These are phyloP conservation scores for Cetoscarus ocellatus DNA, from an alignment of 2,797 vertebrate genomes.

Conservation along the genomic window DNA sequence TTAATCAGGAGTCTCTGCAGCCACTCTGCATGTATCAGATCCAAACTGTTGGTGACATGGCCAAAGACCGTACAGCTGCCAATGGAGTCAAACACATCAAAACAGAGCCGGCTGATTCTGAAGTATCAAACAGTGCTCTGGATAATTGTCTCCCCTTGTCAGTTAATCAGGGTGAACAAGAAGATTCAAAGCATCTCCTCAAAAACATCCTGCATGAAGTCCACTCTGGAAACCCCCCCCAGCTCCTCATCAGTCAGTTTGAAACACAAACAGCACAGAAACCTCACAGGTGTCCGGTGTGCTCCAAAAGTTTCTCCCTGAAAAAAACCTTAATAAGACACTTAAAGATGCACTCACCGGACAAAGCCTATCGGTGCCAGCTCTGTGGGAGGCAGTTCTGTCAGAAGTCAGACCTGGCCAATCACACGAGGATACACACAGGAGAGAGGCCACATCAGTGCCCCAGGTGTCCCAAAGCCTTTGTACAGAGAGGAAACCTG, in stretches of 20 bases:
- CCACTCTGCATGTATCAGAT: conserved; percentile 51
- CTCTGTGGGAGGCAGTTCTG: conserved; percentile 53
- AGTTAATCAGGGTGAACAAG: neutral
- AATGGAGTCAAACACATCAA: conserved; percentile 13
- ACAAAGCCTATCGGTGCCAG: conserved; percentile 47
- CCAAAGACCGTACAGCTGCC: conserved; percentile 7
- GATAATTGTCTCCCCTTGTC: neutral
- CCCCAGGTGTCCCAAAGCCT: conserved; percentile 37
- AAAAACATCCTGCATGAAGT: neutral
- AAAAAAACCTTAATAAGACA: conserved; percentile 54
- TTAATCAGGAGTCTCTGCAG: conserved; percentile 49
- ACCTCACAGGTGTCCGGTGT: conserved; percentile 55
- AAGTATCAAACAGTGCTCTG: neutral
- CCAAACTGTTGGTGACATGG: conserved; percentile 36
- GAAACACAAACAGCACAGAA: conserved; percentile 39
- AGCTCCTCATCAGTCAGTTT: conserved; percentile 5
- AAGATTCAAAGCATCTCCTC: neutral
- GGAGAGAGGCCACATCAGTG: conserved; percentile 56
- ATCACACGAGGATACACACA: conserved; percentile 50
- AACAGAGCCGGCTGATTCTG: conserved; percentile 9
- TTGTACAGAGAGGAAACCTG: conserved; percentile 54
- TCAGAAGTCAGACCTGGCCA: conserved; percentile 60
- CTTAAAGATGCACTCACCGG: conserved; percentile 40
- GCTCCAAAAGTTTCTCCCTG: conserved; percentile 52
- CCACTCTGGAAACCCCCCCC: neutral